Percentiles rank a stretch among this genome's conserved stretches.
Conservation (phyloP, 2,888 invertebrate genomes). For the Dermolepida albohirtum region DNA sequence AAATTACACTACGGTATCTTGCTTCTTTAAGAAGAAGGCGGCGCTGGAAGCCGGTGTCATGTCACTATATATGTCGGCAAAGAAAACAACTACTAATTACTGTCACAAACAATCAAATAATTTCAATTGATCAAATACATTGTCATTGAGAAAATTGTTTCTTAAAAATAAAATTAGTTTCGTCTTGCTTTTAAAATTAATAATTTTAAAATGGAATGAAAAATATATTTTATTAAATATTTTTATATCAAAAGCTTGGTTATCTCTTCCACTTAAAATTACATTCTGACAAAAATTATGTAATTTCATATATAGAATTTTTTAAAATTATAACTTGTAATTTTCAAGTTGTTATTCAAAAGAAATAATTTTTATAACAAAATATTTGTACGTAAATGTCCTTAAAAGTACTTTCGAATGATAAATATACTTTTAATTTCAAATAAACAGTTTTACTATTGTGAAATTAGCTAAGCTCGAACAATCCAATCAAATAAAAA, state of each 20-base stretch:
- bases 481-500: no score
- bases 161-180: neutral
- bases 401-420: no score
- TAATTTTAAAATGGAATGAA: neutral
- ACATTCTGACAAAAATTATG: no score
- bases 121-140: constrained; percentile 17
- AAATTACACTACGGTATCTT: constrained; percentile 46
- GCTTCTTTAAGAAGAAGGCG: constrained; percentile 41
- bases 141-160: neutral
- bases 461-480: no score
- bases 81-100: constrained; percentile 39
- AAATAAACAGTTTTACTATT: no score
- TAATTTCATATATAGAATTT: no score
- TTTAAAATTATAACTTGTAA: no score
- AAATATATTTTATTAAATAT: constrained; percentile 1
- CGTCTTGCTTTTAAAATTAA: neutral
- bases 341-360: no score
- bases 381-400: no score
- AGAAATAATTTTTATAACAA: no score
- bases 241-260: constrained; percentile 21
- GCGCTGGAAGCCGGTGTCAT: constrained; percentile 52
- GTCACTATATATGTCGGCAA: constrained; percentile 49
- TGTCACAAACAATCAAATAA: constrained; percentile 11
- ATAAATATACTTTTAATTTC: no score
- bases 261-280: no score